phyloP scores from a whole-genome alignment of 2,797 vertebrate species.

The Epinephelus awoara region DNA sequence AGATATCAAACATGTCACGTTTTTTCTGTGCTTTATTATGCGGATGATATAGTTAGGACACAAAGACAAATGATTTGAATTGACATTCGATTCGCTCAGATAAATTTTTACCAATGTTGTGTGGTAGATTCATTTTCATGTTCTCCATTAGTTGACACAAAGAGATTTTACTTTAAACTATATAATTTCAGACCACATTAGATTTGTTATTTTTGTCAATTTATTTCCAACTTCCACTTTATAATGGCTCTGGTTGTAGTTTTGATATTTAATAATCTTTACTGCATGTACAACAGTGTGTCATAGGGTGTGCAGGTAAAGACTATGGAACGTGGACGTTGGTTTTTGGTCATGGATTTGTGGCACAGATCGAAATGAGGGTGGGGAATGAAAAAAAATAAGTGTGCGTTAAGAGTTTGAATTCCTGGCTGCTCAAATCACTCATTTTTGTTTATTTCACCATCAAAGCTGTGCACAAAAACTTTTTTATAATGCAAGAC shows the following conservation, averaged over 20 bases:
- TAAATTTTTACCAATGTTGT: neutral
- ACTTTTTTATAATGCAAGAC: neutral
- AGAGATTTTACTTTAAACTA: neutral
- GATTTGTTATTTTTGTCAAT: neutral
- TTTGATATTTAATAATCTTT: neutral
- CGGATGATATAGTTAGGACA: neutral
- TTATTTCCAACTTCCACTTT: neutral
- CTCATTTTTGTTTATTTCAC: neutral
- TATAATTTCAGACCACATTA: neutral
- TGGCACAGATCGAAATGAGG: neutral
- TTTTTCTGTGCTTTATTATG: no score
- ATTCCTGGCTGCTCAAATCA: neutral
- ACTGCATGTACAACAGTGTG: neutral
- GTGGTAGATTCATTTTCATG: neutral
- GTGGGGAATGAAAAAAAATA: neutral
- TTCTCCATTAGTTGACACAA: neutral
- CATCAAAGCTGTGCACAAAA: neutral
- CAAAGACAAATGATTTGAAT: neutral
- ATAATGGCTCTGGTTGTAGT: no score
- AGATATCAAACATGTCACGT: constrained; percentile 11
- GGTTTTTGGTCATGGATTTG: neutral
- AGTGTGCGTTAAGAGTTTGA: neutral
- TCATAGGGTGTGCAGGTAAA: no score
- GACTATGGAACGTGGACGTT: neutral
- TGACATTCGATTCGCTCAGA: neutral